These are phyloP conservation scores for Fabriciana adippe DNA, from an alignment of 2,888 invertebrate genomes.

Conservation along the genomic window DNA sequence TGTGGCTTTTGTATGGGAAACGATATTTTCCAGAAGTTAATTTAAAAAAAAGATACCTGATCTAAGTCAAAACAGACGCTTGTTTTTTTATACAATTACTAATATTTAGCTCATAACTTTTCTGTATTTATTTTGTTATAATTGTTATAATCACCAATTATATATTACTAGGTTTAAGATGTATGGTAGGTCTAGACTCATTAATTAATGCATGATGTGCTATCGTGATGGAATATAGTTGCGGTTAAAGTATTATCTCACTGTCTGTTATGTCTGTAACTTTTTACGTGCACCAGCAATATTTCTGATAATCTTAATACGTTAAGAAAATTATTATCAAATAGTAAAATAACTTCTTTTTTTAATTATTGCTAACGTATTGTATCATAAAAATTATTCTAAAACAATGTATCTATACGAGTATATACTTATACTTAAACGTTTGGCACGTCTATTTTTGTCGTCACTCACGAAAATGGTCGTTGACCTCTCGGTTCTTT, in stretches of 20 bases:
- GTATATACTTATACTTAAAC: not conserved
- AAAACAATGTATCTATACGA: no score
- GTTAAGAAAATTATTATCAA: no score
- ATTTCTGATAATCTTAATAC: not conserved
- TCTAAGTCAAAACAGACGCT: no score
- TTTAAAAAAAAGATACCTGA: no score
- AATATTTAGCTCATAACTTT: not conserved
- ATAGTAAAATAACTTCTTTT: no score
- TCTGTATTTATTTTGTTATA: not conserved
- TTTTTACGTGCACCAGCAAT: not conserved
- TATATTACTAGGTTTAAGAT: no score
- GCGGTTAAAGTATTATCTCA: slow-evolving; percentile 27
- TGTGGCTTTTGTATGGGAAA: no score
- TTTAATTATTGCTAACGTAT: no score
- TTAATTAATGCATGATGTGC: slow-evolving; percentile 13
- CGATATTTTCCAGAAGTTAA: no score
- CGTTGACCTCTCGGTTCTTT: slow-evolving; percentile 4
- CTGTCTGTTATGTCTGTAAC: not conserved
- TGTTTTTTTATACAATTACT: no score
- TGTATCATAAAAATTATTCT: no score
- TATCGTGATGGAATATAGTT: slow-evolving; percentile 5
- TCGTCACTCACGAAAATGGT: slow-evolving; percentile 13
- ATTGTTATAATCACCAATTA: not conserved
- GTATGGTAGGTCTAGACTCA: not conserved
- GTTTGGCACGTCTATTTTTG: slow-evolving; percentile 10